Base-by-base conservation (phyloP, 2,113 vertebrate species). In the Phaethornis superciliosus region DNA sequence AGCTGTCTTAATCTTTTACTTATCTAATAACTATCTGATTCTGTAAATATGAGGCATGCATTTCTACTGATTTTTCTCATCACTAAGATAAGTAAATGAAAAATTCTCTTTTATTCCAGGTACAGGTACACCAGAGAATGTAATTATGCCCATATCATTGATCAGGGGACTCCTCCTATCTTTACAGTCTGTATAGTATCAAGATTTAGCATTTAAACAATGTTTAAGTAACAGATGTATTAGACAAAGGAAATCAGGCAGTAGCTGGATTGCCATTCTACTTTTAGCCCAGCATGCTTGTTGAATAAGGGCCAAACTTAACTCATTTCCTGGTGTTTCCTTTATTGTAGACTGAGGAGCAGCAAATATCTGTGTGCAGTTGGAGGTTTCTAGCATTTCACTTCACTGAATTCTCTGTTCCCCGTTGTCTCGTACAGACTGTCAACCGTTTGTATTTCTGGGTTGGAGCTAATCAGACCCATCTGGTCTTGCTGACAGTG, bases 401-500 rank as follows among this genome's bases (percentile, higher is more conserved):
- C 93, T 96, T 92, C 81, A 72, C 87, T 88, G 91, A 85, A 27
- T 94, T 85, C 85, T 85, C 85, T 47, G 89, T 91, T 97, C 96
- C 91, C 94, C 85, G 87, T 96, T 97, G 94, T 85, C 94, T 95
- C 88, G 1, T 95, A 88, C 95, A 94, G 93, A 91, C 95, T 95
- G 91, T 90, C 94, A 95, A 93, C 94, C 94, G 85, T 95, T 97
- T 96, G 91, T 95, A 95, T 96, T 95, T 96, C 94, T 94, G 85
- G 91, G 85, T 91, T 95, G 94, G 95, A 97, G 96, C 94, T 97
- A 94, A 95, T 94, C 94, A 97, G 91, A 95, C 94, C 88, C 94
- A 95, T 95, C 95, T 95, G 92, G 90, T 96, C 93, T 95, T 72
- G 82, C 88, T 95, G 90, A 94, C 92, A 94, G 80, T 33, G 82